Evolutionary conservation across 2,797 vertebrate genomes (phyloP).

Genomic region (Coreius guichenoti): DNA sequence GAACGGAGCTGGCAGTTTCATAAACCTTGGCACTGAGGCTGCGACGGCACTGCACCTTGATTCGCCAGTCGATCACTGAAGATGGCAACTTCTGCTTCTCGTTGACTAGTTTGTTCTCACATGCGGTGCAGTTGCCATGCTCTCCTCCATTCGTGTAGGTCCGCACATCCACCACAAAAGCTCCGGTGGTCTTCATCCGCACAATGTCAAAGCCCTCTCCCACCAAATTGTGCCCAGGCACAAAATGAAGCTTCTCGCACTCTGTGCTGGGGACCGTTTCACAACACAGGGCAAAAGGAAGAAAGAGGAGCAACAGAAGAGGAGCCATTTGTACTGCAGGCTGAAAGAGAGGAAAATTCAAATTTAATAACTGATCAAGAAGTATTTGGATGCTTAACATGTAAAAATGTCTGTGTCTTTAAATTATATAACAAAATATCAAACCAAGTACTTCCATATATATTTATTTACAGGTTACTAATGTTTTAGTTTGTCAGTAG

Average conservation of each 20-base stretch:
- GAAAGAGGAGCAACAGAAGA: constrained; percentile 31
- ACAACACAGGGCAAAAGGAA: constrained; percentile 38
- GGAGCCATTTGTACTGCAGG: constrained; percentile 18
- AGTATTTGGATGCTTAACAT: background rate
- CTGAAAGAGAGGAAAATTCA: background rate
- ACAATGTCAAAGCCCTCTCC: constrained; percentile 66
- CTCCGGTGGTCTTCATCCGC: constrained; percentile 59
- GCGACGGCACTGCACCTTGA: constrained; percentile 58
- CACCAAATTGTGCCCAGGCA: constrained; percentile 65
- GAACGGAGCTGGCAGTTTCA: constrained; percentile 52
- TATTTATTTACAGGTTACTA: background rate
- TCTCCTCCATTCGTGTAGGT: constrained; percentile 54
- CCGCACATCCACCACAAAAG: constrained; percentile 60
- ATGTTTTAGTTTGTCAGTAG: background rate
- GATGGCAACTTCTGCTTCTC: constrained; percentile 62
- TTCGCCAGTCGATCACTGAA: constrained; percentile 62
- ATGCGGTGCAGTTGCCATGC: constrained; percentile 64
- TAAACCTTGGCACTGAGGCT: constrained; percentile 52
- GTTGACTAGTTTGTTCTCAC: constrained; percentile 54
- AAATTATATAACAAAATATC: background rate
- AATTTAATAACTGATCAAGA: background rate
- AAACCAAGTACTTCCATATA: background rate
- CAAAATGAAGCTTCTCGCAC: constrained; percentile 55
- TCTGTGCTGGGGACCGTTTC: constrained; percentile 31
- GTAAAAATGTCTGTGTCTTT: background rate